Evolutionary conservation across 30 jellyfish, hydroid and myxozoan species (phyloP).

Genomic region (Aurelia sp.): DNA sequence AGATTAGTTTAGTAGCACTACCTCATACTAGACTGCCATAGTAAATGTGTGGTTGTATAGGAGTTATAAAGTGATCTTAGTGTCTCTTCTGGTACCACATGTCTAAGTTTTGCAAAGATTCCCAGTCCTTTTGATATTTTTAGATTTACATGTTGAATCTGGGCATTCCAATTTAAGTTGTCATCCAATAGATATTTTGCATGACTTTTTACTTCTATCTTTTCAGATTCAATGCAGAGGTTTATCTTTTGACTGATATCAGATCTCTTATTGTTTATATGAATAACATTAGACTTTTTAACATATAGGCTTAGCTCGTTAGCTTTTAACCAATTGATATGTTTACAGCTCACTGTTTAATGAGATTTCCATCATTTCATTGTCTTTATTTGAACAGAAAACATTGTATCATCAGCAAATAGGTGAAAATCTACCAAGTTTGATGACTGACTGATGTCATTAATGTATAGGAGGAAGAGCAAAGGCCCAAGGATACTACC

Average conservation of each 20-base stretch:
- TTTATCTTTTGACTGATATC: neutral
- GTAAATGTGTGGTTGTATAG: slow-evolving; percentile 25
- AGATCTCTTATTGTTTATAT: too few relatives aligned
- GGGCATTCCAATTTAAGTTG: slow-evolving; percentile 33
- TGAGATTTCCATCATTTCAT: too few relatives aligned
- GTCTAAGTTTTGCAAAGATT: slow-evolving; percentile 3
- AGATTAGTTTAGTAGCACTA: neutral
- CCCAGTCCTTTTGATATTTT: slow-evolving; percentile 15
- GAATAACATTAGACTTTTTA: too few relatives aligned
- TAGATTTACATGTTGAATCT: slow-evolving; percentile 9
- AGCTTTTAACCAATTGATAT: too few relatives aligned
- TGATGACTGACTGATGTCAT: neutral
- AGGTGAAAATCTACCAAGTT: too few relatives aligned
- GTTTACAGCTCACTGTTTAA: too few relatives aligned
- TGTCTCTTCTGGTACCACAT: slow-evolving; percentile 6
- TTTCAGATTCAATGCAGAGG: neutral
- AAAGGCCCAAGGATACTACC: slow-evolving; percentile 15
- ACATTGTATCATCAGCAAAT: too few relatives aligned
- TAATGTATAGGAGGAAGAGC: slow-evolving; percentile 7
- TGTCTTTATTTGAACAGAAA: too few relatives aligned
- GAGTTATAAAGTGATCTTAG: slow-evolving; percentile 21
- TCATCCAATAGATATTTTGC: slow-evolving; percentile 34
- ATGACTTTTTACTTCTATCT: neutral
- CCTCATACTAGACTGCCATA: slow-evolving; percentile 34
- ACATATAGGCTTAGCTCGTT: too few relatives aligned